Base-by-base conservation (phyloP, 1,140 invertebrate species). In the Riptortus pedestris region DNA sequence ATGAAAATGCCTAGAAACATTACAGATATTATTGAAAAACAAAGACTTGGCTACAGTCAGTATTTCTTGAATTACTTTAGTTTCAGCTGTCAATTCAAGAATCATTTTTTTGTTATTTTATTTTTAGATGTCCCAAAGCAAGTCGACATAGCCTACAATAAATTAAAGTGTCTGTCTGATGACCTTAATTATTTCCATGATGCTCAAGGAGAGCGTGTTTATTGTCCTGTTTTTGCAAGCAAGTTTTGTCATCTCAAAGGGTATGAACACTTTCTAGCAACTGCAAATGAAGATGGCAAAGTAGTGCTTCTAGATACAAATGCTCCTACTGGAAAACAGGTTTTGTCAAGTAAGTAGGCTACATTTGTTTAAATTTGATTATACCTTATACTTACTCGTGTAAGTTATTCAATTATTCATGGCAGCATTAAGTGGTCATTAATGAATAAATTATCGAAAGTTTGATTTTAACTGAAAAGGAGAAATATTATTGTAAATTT, bases 241-340 rank as follows among this genome's bases (percentile, higher is more conserved):
- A 74, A 74, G 64, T 80, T 79, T 69, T 76, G 72, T 68, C 73
- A 70, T 60, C 73, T 70, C 11, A 67, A 71, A 20, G 80, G 80
- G 24, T 80, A 80, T 61, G 77, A 85, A 70, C 78, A 92, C 71
- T 78, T 89, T 26, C 73, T 92, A 31, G 88, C 85, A 14, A 77
- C 91, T 38, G 88, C 88, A 18, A 91, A 91, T 75, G 90, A 93
- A 78, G 87, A 90, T 77, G 91, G 90, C 9, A 81, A 78, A 70
- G 76, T 90, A 55, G 79, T 80, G 27, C 75, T 90, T 18, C 82
- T 85, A 72, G 77, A 81, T 63, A 81, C 79, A 1, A 47, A 43
- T 9, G 0, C 28, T 20, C 5, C 16, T 48, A 38, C 12, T 31
- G 27, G 14, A 3, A 38, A 60, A 16, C 62, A 62, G 18, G 4